phyloP scores from a whole-genome alignment of 64 coral and sea anemone genomes.

The Montipora cactus region DNA sequence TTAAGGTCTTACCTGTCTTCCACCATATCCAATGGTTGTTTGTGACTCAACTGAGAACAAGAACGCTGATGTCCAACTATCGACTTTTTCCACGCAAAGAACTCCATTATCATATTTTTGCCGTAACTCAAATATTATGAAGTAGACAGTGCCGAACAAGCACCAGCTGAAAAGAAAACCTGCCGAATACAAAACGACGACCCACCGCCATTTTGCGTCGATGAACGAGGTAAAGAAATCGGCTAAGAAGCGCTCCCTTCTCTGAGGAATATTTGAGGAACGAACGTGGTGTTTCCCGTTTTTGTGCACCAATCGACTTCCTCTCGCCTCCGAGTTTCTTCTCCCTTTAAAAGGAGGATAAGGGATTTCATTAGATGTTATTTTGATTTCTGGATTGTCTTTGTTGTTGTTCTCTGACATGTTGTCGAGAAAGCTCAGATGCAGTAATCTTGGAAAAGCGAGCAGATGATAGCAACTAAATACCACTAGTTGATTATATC shows the following conservation, averaged over 20 bases:
- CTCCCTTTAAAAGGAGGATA: background rate
- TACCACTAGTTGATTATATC: background rate
- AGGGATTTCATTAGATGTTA: slow-evolving; percentile 15
- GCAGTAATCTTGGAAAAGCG: too few species aligned
- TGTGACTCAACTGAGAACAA: slow-evolving; percentile 97
- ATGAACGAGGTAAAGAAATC: slow-evolving; percentile 87
- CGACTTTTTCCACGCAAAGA: slow-evolving; percentile 91
- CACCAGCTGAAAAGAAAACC: slow-evolving; percentile 82
- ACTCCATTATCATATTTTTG: slow-evolving; percentile 38
- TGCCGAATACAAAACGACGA: slow-evolving; percentile 46
- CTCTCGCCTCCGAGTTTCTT: background rate
- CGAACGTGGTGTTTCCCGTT: slow-evolving; percentile 51
- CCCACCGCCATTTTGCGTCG: slow-evolving; percentile 72
- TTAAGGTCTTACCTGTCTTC: slow-evolving; percentile 78
- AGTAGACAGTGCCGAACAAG: slow-evolving; percentile 83
- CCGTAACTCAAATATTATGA: slow-evolving; percentile 67
- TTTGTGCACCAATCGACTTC: slow-evolving; percentile 63
- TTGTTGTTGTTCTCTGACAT: slow-evolving; percentile 15
- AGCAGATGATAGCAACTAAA: background rate
- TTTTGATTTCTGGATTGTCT: background rate
- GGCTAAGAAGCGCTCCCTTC: slow-evolving; percentile 60
- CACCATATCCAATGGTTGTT: slow-evolving; percentile 97
- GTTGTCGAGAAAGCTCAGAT: background rate
- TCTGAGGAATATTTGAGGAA: slow-evolving; percentile 69
- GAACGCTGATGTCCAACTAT: slow-evolving; percentile 90